Evolutionary conservation across 2,888 invertebrate species (phyloP).

Genomic region (Idaea aversata): DNA sequence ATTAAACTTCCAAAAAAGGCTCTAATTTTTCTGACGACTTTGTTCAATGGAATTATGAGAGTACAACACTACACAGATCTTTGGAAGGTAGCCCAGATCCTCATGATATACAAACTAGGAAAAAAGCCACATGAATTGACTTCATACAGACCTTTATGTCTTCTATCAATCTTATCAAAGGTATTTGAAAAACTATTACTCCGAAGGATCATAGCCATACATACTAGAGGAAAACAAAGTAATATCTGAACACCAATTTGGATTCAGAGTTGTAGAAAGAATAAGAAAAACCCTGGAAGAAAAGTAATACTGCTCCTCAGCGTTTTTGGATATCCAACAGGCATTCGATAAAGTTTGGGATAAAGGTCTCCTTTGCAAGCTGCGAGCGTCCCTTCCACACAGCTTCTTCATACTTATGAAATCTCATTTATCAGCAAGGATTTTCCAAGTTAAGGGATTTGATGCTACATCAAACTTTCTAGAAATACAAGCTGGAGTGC

Average conservation of each 20-base stretch:
- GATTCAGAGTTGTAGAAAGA: conserved; percentile 17
- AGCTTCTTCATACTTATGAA: conserved; percentile 5
- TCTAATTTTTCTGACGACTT: conserved; percentile 15
- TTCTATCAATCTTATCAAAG: conserved; percentile 23
- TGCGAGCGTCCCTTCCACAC: conserved; percentile 2
- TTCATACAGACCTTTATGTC: conserved; percentile 24
- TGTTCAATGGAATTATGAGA: conserved; percentile 21
- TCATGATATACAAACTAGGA: conserved; percentile 23
- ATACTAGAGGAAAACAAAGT: conserved; percentile 12
- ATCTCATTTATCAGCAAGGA: not conserved
- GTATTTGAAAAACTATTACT: conserved; percentile 19
- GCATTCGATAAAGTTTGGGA: too few species aligned
- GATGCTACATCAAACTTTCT: not conserved
- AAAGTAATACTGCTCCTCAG: conserved; percentile 19
- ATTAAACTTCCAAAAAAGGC: conserved; percentile 21
- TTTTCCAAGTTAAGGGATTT: conserved; percentile 7
- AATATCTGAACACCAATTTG: conserved; percentile 26
- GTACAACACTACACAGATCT: conserved; percentile 13
- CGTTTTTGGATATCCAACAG: conserved; percentile 11
- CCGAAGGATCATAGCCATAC: conserved; percentile 6
- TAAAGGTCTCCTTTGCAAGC: conserved; percentile 5
- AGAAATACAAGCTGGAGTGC: conserved; percentile 8
- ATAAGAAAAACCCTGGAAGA: conserved; percentile 19
- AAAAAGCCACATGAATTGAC: conserved; percentile 17
- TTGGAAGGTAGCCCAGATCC: conserved; percentile 26